These are phyloP conservation scores for Vollenhovia emeryi DNA, from an alignment of 1,140 invertebrate species.

Conservation along the genomic window DNA sequence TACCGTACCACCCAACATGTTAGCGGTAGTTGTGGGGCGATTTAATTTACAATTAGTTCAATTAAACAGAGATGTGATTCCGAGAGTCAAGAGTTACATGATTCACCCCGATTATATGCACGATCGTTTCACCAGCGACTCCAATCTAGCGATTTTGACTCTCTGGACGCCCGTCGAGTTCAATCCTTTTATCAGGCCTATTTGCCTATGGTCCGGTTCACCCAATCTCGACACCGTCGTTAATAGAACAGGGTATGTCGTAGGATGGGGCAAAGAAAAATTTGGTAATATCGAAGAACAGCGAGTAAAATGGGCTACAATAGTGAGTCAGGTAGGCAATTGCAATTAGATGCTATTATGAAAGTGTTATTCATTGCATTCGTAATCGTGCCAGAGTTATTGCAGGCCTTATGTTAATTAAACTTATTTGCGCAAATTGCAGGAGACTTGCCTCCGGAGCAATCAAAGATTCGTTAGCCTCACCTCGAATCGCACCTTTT, in stretches of 20 bases:
- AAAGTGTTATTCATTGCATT: no score
- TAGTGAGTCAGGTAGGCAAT: no score
- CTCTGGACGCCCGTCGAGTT: not conserved
- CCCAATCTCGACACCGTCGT: not conserved
- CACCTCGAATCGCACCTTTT: no score
- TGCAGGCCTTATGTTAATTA: no score
- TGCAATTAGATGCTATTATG: no score
- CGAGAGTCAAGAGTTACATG: not conserved
- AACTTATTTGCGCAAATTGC: not conserved
- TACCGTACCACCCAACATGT: no score
- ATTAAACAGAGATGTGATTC: not conserved
- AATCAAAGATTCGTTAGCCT: no score
- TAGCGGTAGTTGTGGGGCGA: no score
- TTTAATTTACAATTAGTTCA: no score
- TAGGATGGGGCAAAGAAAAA: not conserved
- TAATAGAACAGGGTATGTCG: not conserved
- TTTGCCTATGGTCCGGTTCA: not conserved
- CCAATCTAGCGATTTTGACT: not conserved
- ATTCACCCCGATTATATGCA: not conserved
- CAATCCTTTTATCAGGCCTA: not conserved
- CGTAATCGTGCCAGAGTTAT: no score
- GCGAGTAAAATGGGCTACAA: no score
- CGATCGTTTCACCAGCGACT: not conserved
- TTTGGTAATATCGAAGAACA: no score
- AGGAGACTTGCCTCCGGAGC: not conserved